Conservation (phyloP, 2,888 invertebrate genomes). For the Antitype chi region DNA sequence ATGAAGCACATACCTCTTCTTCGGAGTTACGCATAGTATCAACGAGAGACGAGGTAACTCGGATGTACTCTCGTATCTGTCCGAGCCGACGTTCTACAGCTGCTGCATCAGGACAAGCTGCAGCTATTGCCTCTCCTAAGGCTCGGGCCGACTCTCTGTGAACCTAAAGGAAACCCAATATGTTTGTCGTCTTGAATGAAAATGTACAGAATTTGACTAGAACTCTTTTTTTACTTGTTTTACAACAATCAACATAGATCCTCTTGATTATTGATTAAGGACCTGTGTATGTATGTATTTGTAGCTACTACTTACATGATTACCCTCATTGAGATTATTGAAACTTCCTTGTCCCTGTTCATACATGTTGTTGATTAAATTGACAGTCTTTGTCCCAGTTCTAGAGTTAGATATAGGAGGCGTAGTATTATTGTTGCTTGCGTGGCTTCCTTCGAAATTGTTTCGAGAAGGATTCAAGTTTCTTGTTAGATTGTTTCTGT, state of each 20-base stretch:
- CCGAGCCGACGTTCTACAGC: conserved; percentile 93
- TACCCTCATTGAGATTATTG: conserved; percentile 85
- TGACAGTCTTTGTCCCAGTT: conserved; percentile 84
- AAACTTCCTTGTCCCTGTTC: conserved; percentile 85
- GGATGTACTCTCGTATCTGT: conserved; percentile 94
- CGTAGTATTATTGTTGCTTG: conserved; percentile 83
- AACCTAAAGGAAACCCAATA: conserved; percentile 68
- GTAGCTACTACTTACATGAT: conserved; percentile 78
- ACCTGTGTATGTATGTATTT: neutral
- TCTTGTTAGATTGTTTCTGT: conserved; percentile 86
- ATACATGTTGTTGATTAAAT: conserved; percentile 88
- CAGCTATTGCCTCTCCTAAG: conserved; percentile 87
- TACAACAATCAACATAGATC: neutral
- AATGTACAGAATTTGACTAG: neutral
- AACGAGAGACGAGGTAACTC: conserved; percentile 93
- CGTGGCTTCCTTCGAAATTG: conserved; percentile 82
- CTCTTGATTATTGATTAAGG: neutral
- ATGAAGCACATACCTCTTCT: conserved; percentile 90
- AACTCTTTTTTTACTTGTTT: neutral
- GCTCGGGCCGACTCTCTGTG: conserved; percentile 86
- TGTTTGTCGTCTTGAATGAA: neutral
- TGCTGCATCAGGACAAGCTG: conserved; percentile 91
- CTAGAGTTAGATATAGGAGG: conserved; percentile 80
- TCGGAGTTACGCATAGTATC: conserved; percentile 93
- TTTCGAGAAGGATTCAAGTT: conserved; percentile 86